phyloP scores from a whole-genome alignment of 1,140 invertebrate species.

The Drosophila kanapiae region DNA sequence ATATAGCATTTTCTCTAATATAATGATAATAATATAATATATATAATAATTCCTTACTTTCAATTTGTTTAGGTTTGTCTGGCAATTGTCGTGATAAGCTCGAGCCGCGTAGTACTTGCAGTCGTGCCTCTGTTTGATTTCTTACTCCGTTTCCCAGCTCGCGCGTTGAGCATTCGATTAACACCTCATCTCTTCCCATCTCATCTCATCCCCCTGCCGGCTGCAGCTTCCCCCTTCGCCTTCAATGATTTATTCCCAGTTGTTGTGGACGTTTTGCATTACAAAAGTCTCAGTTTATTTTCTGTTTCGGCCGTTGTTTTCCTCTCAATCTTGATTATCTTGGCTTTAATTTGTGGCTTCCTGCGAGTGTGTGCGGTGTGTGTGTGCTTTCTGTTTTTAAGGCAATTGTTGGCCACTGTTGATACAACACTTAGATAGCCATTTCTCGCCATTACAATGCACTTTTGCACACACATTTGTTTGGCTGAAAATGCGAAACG shows the following conservation, averaged over 20 bases:
- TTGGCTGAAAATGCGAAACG: conserved; percentile 59
- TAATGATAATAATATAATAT: too few relatives aligned
- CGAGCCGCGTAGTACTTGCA: conserved; percentile 1
- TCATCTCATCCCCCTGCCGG: neutral
- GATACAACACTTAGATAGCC: conserved; percentile 79
- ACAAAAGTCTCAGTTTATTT: conserved; percentile 58
- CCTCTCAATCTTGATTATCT: conserved; percentile 66
- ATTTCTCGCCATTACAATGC: conserved; percentile 63
- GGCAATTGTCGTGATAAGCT: neutral
- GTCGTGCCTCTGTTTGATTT: conserved; percentile 7
- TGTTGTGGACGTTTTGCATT: conserved; percentile 55
- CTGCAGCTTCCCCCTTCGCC: conserved; percentile 12
- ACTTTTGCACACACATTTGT: conserved; percentile 52
- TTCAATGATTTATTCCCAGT: conserved; percentile 26
- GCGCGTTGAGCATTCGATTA: conserved; percentile 69
- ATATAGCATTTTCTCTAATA: too few relatives aligned
- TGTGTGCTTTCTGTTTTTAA: conserved; percentile 29
- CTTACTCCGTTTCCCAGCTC: conserved; percentile 23
- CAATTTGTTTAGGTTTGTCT: too few relatives aligned
- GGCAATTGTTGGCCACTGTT: conserved; percentile 69
- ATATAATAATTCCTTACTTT: too few relatives aligned
- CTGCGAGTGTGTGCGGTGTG: conserved; percentile 5
- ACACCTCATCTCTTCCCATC: conserved; percentile 51
- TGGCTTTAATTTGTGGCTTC: conserved; percentile 75
- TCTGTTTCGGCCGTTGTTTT: conserved; percentile 10